Conservation (phyloP, 2,888 invertebrate species). For the Drosophila stalkeri region DNA sequence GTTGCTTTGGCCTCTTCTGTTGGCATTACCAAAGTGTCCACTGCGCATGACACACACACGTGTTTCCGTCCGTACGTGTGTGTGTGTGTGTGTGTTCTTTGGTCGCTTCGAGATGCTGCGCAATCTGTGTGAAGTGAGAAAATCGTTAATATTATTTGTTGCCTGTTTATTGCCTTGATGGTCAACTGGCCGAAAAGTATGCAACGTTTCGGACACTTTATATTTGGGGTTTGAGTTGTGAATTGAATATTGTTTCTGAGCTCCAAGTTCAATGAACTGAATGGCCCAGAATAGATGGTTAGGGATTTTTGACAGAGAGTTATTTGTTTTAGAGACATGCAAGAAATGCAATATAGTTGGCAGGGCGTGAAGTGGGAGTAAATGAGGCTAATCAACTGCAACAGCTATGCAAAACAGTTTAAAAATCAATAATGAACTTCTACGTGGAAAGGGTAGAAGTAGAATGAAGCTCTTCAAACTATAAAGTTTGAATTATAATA, state of each 20-base stretch:
- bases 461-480: neutral
- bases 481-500: neutral
- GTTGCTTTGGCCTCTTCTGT: conserved; percentile 44
- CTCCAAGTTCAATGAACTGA: conserved; percentile 55
- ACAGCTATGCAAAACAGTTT: conserved; percentile 17
- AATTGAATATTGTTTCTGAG: conserved; percentile 30
- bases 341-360: conserved; percentile 6
- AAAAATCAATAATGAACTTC: conserved; percentile 1
- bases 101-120: conserved; percentile 67
- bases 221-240: conserved; percentile 30
- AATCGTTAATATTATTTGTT: conserved; percentile 70
- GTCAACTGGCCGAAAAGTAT: conserved; percentile 57
- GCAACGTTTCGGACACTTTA: conserved; percentile 46
- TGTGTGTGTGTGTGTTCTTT: conserved; percentile 40
- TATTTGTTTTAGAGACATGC: conserved; percentile 17
- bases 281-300: neutral
- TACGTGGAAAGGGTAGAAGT: neutral
- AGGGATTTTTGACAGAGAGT: conserved; percentile 9
- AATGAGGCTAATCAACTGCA: conserved; percentile 9
- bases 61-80: conserved; percentile 1
- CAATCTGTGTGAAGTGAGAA: conserved; percentile 64
- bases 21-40: conserved; percentile 63
- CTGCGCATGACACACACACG: conserved; percentile 76
- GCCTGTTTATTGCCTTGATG: conserved; percentile 30
- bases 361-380: neutral